Percentiles rank a stretch among this genome's conserved stretches.
Evolutionary conservation across 2,888 invertebrate genomes (phyloP).

Genomic region (Mimas tiliae): DNA sequence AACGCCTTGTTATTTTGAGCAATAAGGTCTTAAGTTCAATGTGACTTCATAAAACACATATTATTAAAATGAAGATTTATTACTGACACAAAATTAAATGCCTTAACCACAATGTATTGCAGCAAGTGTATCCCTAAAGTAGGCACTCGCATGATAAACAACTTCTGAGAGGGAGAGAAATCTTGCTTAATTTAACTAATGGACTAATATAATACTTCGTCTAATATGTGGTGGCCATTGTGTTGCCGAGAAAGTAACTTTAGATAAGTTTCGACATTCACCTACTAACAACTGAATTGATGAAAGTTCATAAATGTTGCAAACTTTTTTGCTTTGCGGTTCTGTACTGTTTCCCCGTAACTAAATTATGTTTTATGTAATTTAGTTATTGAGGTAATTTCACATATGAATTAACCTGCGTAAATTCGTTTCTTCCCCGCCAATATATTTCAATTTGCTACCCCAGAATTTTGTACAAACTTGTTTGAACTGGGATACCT

Average conservation of each 20-base stretch:
- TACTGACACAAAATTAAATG: constrained; percentile 73
- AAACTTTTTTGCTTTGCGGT: constrained; percentile 48
- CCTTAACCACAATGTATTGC: constrained; percentile 77
- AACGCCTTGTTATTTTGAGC: constrained; percentile 20
- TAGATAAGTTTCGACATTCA: constrained; percentile 36
- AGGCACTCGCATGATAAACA: constrained; percentile 75
- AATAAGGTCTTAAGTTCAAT: constrained; percentile 22
- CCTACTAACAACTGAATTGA: constrained; percentile 48
- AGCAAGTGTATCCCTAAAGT: constrained; percentile 64
- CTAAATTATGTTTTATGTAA: constrained; percentile 18
- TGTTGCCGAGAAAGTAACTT: constrained; percentile 47
- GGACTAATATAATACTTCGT: constrained; percentile 66
- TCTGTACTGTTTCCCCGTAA: constrained; percentile 38
- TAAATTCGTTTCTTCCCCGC: constrained; percentile 37
- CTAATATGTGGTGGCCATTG: constrained; percentile 53
- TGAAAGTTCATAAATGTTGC: constrained; percentile 52
- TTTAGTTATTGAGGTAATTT: constrained; percentile 3
- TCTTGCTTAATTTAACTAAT: constrained; percentile 82
- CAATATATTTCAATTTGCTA: constrained; percentile 50
- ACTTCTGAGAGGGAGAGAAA: constrained; percentile 73
- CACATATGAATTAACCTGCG: constrained; percentile 30
- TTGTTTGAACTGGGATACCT: constrained; percentile 50
- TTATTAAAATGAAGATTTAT: constrained; percentile 75
- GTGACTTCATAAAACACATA: constrained; percentile 44
- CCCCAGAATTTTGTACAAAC: constrained; percentile 48